Evolutionary conservation across 2,888 invertebrate species (phyloP).

Genomic region (Strigamia crassipes): DNA sequence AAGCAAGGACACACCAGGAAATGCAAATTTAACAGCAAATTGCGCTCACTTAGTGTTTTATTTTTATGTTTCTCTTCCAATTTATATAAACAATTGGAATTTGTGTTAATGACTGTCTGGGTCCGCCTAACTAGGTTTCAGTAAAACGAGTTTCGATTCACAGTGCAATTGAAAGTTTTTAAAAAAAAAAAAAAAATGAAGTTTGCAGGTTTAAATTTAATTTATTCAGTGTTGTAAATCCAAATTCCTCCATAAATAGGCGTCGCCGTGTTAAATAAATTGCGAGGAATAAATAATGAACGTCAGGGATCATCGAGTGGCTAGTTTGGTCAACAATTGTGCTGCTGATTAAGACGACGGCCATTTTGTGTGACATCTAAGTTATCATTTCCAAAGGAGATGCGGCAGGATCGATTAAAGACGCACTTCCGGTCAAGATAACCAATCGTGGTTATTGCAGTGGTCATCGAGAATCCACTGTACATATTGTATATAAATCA

Average conservation of each 20-base stretch:
- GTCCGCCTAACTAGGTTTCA: too few species aligned
- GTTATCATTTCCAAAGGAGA: not conserved
- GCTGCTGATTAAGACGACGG: not conserved
- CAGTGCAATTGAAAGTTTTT: not conserved
- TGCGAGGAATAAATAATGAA: not conserved
- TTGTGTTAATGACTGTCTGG: too few species aligned
- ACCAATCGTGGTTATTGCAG: not conserved
- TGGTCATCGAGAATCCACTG: not conserved
- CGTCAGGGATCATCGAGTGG: not conserved
- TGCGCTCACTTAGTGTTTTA: too few species aligned
- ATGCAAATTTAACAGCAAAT: not conserved
- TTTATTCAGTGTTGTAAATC: not conserved
- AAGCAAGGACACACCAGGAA: slow-evolving; percentile 38
- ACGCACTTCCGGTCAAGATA: slow-evolving; percentile 21
- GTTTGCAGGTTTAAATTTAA: not conserved
- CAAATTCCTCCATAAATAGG: not conserved
- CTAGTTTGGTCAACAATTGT: too few species aligned
- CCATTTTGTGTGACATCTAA: slow-evolving; percentile 2
- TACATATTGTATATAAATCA: slow-evolving; percentile 6
- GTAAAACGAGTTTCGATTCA: too few species aligned
- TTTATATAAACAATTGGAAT: too few species aligned
- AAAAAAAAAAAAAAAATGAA: not conserved
- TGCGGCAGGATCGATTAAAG: slow-evolving; percentile 5
- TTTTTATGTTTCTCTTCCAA: too few species aligned
- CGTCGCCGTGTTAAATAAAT: too few species aligned